Percentiles rank a stretch among this genome's conserved stretches.
Evolutionary conservation across 1,140 invertebrate genomes (phyloP).

Genomic region (fruit fly (Drosophila melanogaster)): DNA sequence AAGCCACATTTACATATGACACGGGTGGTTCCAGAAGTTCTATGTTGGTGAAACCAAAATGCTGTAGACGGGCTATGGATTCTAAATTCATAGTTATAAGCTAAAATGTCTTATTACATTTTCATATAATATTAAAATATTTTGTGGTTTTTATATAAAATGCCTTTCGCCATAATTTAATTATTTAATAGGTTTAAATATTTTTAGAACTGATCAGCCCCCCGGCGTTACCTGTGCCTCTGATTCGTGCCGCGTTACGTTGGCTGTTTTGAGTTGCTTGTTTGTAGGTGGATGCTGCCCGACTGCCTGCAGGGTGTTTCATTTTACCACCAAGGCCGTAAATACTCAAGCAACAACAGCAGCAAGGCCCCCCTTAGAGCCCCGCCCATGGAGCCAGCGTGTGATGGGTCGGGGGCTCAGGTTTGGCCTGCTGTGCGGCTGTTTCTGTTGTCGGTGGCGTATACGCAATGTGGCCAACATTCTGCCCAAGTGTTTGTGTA

Average conservation of each 20-base stretch:
- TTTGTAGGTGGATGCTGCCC: constrained; percentile 42
- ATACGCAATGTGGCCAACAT: constrained; percentile 74
- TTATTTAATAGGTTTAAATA: background rate
- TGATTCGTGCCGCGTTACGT: constrained; percentile 20
- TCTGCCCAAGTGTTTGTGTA: constrained; percentile 76
- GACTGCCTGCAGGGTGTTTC: constrained; percentile 44
- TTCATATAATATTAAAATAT: no score
- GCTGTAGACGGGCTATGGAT: background rate
- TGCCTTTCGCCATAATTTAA: no score
- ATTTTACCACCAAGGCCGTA: constrained; percentile 64
- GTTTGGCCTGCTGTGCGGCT: constrained; percentile 50
- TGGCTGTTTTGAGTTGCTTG: constrained; percentile 35
- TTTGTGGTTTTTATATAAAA: no score
- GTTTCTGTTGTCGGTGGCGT: constrained; percentile 57
- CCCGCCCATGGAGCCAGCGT: constrained; percentile 1
- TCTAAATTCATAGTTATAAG: background rate
- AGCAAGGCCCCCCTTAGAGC: constrained; percentile 6
- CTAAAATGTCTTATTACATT: background rate
- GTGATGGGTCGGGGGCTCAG: constrained; percentile 57
- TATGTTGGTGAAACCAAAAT: background rate
- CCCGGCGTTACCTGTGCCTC: constrained; percentile 6
- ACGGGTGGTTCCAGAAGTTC: constrained; percentile 16
- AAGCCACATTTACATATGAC: constrained; percentile 58
- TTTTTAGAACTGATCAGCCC: background rate
- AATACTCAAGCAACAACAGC: constrained; percentile 61